These are phyloP conservation scores for Cryptoblepharus egeriae DNA, from an alignment of 2,797 vertebrate species.

Conservation along the genomic window DNA sequence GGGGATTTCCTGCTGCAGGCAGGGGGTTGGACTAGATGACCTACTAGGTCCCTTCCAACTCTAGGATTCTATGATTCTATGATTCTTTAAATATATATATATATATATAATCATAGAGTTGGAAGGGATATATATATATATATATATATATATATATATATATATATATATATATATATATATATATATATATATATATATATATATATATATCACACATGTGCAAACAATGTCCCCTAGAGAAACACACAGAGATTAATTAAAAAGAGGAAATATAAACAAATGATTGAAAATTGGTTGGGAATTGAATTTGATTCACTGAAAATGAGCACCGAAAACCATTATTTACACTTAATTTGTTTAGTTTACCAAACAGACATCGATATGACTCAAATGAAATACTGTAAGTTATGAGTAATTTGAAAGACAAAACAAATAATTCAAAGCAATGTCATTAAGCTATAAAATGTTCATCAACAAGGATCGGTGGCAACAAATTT, in stretches of 20 bases:
- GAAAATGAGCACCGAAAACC: neutral
- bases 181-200: no score
- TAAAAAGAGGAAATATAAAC: slow-evolving; percentile 7
- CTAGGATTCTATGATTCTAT: no score
- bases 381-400: neutral
- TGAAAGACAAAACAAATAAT: slow-evolving; percentile 30
- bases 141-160: no score
- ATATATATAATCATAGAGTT: no score
- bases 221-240: neutral
- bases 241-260: slow-evolving; percentile 2
- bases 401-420: neutral
- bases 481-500: neutral
- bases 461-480: neutral
- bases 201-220: neutral
- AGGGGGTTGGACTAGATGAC: no score
- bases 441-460: neutral
- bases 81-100: no score
- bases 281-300: neutral
- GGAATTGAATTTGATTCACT: neutral
- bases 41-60: no score
- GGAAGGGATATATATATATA: no score
- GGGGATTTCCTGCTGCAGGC: no score
- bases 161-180: no score
- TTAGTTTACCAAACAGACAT: slow-evolving; percentile 19
- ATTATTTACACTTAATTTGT: slow-evolving; percentile 25